Evolutionary conservation across 2,888 invertebrate genomes (phyloP), one percentile per base, ranked within the genome.

Genomic region (Notocelia uddmanniana): DNA sequence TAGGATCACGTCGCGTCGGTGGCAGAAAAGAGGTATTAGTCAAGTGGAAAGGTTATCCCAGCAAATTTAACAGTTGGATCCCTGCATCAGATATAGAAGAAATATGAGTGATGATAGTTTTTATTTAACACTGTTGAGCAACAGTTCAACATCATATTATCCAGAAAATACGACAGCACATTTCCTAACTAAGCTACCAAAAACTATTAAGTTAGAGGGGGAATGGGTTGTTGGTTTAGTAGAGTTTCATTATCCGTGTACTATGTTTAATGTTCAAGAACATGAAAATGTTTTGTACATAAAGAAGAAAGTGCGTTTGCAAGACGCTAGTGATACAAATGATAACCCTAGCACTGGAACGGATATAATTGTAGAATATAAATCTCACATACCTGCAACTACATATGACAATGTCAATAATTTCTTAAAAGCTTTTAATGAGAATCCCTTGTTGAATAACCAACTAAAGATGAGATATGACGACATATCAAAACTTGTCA

Each of bases 21-120:
- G 48, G 3, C 77, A 80, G 78, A 79, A 79, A 78, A 59, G 60
- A 79, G 73, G 60, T 78, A 66, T 72, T 79, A 23, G 76, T 80
- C 21, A 80, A 80, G 77, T 79, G 80, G 80, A 73, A 73, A 78
- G 78, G 77, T 76, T 79, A 78, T 78, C 79, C 78, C 10, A 57
- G 75, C 72, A 80, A 79, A 74, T 80, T 79, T 74, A 79, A 78
- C 50, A 76, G 74, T 76, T 80, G 77, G 78, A 68, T 79, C 48
- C 57, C 57, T 8, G 66, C 60, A 19, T 75, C 76, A 6, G 48
- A 11, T 31, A 68, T 78, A 66, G 73, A 78, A 69, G 8, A 75
- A 71, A 68, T 73, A 78, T 77, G 75, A 78, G 37, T 9, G 69
- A 75, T 52, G 74, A 77, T 60, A 77, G 73, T 68, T 80, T 79